Evolutionary conservation across 2,113 vertebrate species (phyloP).

Genomic region (Nycticorax nycticorax): DNA sequence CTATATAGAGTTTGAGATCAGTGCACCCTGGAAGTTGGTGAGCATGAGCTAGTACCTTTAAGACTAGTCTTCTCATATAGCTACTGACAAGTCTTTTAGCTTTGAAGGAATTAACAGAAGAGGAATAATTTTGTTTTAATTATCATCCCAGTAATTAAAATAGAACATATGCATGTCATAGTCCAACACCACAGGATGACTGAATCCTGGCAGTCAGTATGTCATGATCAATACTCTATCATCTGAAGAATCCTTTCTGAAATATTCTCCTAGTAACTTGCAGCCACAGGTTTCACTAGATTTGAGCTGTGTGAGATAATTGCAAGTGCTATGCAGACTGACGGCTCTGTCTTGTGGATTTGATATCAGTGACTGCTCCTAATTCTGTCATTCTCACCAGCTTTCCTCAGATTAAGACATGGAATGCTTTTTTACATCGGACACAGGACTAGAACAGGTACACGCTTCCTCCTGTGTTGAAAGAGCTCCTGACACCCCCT

Average conservation of each 20-base stretch:
- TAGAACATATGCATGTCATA: not conserved
- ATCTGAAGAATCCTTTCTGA: not conserved
- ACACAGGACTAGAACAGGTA: not conserved
- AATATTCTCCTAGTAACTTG: not conserved
- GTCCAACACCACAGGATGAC: not conserved
- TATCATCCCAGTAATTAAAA: not conserved
- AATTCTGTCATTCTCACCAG: not conserved
- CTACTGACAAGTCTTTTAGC: not conserved
- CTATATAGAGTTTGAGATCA: not conserved
- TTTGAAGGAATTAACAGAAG: not conserved
- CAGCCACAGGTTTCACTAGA: not conserved
- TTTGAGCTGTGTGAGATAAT: not conserved
- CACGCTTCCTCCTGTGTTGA: not conserved
- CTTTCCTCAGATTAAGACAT: not conserved
- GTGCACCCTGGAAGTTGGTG: not conserved
- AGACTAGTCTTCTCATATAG: not conserved
- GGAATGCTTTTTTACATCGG: not conserved
- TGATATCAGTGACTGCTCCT: not conserved
- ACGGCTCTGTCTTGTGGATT: not conserved
- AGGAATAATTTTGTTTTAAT: not conserved
- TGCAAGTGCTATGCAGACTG: not conserved
- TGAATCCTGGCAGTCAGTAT: not conserved
- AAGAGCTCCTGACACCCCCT: not conserved
- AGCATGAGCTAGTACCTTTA: not conserved
- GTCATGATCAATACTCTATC: not conserved